These are phyloP conservation scores for Acanthosepion pharaonis DNA, from an alignment of 2,888 invertebrate species.

Conservation along the genomic window DNA sequence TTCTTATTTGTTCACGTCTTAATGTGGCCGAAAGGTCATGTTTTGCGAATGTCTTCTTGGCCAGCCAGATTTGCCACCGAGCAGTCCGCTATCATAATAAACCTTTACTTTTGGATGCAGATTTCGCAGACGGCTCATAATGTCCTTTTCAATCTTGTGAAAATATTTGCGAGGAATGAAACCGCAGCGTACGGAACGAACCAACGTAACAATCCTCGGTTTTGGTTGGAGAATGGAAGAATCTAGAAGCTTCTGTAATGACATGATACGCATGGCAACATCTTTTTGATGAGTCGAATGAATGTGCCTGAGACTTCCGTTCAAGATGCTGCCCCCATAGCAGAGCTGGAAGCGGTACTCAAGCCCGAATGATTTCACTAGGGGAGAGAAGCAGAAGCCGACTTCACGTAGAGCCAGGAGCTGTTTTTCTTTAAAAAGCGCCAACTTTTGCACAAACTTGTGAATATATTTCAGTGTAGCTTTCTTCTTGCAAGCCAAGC, in stretches of 20 bases:
- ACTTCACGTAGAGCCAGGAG: constrained; percentile 56
- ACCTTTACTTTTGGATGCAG: constrained; percentile 54
- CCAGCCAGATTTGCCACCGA: constrained; percentile 67
- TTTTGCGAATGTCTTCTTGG: constrained; percentile 49
- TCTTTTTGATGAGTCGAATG: constrained; percentile 58
- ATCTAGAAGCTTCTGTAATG: constrained; percentile 50
- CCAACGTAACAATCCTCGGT: constrained; percentile 62
- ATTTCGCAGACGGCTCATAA: constrained; percentile 55
- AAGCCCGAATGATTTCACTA: constrained; percentile 56
- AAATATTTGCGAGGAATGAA: constrained; percentile 66
- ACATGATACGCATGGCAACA: constrained; percentile 52
- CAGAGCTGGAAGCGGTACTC: constrained; percentile 59
- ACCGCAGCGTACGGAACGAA: constrained; percentile 69
- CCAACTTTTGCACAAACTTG: constrained; percentile 51
- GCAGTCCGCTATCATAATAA: constrained; percentile 63
- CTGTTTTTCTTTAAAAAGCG: constrained; percentile 56
- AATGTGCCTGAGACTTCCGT: constrained; percentile 56
- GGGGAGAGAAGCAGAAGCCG: constrained; percentile 62
- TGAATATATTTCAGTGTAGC: constrained; percentile 39
- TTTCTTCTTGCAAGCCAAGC: constrained; percentile 41
- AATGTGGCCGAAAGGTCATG: background rate
- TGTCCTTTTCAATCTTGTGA: constrained; percentile 60
- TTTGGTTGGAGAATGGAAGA: constrained; percentile 54
- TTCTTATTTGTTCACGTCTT: background rate
- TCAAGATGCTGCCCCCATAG: constrained; percentile 61